A percentile compares a stretch with the other conserved stretches of the same genome.
phyloP scores from a whole-genome alignment of 2,797 vertebrate genomes.

The Notolepis coatsorum region DNA sequence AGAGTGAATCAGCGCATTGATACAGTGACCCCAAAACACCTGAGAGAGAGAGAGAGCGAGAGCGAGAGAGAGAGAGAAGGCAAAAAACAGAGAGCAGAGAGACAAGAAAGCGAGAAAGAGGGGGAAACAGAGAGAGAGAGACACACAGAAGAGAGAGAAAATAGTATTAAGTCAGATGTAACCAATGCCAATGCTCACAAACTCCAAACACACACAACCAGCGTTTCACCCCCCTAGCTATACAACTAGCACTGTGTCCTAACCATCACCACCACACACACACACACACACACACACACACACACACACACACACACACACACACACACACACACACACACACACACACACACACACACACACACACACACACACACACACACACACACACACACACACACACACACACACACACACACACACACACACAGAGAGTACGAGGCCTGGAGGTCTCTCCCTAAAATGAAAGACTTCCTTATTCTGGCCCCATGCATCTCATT shows the following conservation, averaged over 20 bases:
- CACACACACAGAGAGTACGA: slow-evolving; percentile 1
- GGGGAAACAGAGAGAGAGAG: slow-evolving; percentile 60
- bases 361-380: slow-evolving; percentile 34
- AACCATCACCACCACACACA: slow-evolving; percentile 55
- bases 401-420: slow-evolving; percentile 34
- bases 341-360: slow-evolving; percentile 26
- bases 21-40: slow-evolving; percentile 99
- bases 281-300: slow-evolving; percentile 29
- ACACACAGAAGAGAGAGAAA: too few species aligned
- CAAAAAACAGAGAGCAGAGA: slow-evolving; percentile 59
- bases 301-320: slow-evolving; percentile 27
- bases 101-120: background rate
- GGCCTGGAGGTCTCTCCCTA: slow-evolving; percentile 34
- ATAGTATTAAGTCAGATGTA: slow-evolving; percentile 66
- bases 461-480: slow-evolving; percentile 86
- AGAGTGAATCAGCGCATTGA: slow-evolving; percentile 99
- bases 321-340: slow-evolving; percentile 31
- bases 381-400: slow-evolving; percentile 30
- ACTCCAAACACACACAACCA: slow-evolving; percentile 45
- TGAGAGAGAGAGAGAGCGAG: slow-evolving; percentile 56
- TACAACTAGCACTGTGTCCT: slow-evolving; percentile 67
- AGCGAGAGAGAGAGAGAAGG: slow-evolving; percentile 51
- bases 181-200: slow-evolving; percentile 63
- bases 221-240: slow-evolving; percentile 54
- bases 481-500: slow-evolving; percentile 74